Base-by-base conservation (phyloP, 2,113 vertebrate genomes). In the Cranoglanis bouderius region DNA sequence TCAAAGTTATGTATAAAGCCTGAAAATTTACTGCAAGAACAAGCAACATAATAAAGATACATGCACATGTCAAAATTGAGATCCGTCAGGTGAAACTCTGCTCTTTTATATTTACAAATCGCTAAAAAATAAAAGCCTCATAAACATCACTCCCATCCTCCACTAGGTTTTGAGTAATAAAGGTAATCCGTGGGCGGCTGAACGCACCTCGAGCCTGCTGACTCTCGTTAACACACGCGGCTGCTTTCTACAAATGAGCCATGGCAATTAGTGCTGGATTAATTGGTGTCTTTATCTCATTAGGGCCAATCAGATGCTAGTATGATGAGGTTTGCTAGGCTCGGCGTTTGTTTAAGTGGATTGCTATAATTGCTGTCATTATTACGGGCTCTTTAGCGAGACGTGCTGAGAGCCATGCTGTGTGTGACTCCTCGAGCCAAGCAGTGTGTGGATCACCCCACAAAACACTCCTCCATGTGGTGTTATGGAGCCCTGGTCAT, bases 271-370 rank as follows among this genome's bases (percentile, higher is more conserved):
- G 97, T 97, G 96, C 97, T 97, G 97, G 98, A 99, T 99, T 99
- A 99, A 99, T 99, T 99, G 97, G 97, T 97, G 97, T 98, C 97
- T 99, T 99, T 99, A 99, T 98, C 97, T 99, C 98, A 97, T 99
- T 99, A 99, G 97, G 96, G 97, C 97, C 97, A 97, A 98, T 98
- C 97, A 97, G 98, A 99, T 99, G 97, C 97, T 97, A 96, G 97
- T 97, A 98, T 99, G 98, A 99, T 99, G 98, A 98, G 98, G 96
- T 98, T 98, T 98, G 97, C 95, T 92, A 96, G 96, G 95, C 94
- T 96, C 97, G 96, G 97, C 97, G 97, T 98, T 99, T 98, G 98
- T 98, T 99, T 98, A 97, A 99, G 98, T 97, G 94, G 97, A 98
- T 98, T 98, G 97, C 96, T 94, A 95, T 98, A 98, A 99, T 99